Evolutionary conservation across 2,888 invertebrate species (phyloP).

Genomic region (Ophioninae sp.): DNA sequence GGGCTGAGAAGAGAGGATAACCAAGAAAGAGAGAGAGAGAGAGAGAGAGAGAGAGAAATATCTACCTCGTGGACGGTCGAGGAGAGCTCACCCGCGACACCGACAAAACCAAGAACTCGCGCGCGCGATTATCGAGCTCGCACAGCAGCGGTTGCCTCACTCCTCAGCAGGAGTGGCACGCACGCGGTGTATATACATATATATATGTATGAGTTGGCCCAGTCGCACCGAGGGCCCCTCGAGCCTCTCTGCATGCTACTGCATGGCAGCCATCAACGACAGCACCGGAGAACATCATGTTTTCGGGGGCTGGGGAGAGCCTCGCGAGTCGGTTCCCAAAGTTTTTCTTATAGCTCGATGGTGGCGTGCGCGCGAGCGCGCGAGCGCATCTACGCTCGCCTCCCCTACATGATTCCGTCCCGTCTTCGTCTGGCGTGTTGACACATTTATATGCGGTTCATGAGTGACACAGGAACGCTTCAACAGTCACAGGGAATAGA

Average conservation of each 20-base stretch:
- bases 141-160: constrained; percentile 47
- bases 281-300: constrained; percentile 56
- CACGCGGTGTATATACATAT: constrained; percentile 16
- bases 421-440: constrained; percentile 13
- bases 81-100: constrained; percentile 50
- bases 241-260: constrained; percentile 18
- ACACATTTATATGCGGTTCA: constrained; percentile 23
- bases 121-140: constrained; percentile 54
- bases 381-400: constrained; percentile 6
- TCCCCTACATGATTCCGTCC: constrained; percentile 15
- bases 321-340: constrained; percentile 19
- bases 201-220: constrained; percentile 13
- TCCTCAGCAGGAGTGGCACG: constrained; percentile 58
- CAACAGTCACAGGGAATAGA: constrained; percentile 9
- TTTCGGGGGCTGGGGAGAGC: constrained; percentile 20
- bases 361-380: constrained; percentile 28
- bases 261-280: constrained; percentile 28
- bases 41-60: constrained; percentile 24
- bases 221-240: constrained; percentile 20
- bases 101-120: constrained; percentile 52
- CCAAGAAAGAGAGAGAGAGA: not conserved
- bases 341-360: constrained; percentile 28
- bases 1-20: constrained; percentile 48
- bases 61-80: constrained; percentile 27
- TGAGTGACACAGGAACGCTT: constrained; percentile 7